A percentile compares a stretch with the other conserved stretches of the same genome.
Conservation (phyloP, 2,797 vertebrate genomes). For the Lerista edwardsae region DNA sequence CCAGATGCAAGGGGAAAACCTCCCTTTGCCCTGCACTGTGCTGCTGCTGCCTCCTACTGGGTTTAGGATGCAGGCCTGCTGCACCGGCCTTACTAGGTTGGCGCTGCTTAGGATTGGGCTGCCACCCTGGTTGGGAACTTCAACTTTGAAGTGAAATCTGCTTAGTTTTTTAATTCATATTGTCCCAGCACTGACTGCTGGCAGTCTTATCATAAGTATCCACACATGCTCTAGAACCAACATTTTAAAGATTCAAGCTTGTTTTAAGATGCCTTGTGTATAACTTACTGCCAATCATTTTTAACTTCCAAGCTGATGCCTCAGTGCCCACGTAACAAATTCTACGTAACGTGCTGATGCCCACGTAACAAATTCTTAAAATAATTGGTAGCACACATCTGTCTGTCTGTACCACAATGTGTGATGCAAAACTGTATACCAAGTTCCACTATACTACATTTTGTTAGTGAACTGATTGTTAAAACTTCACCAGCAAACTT, state of each 20-base stretch:
- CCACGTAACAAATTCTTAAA: background rate
- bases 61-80: no score
- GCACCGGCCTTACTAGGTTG: no score
- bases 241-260: background rate
- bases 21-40: no score
- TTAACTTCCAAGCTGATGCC: slow-evolving; percentile 4
- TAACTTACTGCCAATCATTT: background rate
- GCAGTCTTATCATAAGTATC: background rate
- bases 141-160: background rate
- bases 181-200: background rate
- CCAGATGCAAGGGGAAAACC: no score
- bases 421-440: background rate
- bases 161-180: background rate
- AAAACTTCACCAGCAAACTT: slow-evolving; percentile 10
- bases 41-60: no score
- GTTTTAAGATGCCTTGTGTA: background rate
- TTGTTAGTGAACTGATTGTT: background rate
- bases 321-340: background rate
- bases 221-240: background rate
- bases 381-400: background rate
- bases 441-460: background rate
- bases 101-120: no score
- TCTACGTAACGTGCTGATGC: no score
- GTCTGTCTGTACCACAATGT: background rate
- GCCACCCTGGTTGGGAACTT: background rate